Base-by-base conservation (phyloP, 2,888 invertebrate species). In the Linnaemya vulpina region DNA sequence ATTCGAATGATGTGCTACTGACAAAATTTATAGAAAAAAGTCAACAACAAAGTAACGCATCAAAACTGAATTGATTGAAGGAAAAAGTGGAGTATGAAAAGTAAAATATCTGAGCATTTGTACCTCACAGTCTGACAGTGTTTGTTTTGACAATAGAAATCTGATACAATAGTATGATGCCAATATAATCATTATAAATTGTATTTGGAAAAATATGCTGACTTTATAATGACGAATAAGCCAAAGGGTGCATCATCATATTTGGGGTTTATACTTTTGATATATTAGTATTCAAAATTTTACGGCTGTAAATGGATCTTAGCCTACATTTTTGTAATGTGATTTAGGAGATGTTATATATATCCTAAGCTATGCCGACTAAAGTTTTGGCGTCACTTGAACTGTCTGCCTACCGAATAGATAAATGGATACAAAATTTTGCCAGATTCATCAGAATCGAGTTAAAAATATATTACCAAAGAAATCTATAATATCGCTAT, bases 1-100 rank as follows among this genome's bases (percentile, higher is more conserved):
- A 88, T 89, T 83, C 88, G 87, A 87, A 84, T 87, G 82, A 81
- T 81, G 63, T 81, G 76, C 70, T 78, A 68, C 70, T 75, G 84
- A 84, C 63, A 84, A 81, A 76, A 83, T 78, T 73, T 82, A 74
- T 70, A 58, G 15, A 76, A 82, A 70, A 35, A 75, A 71, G 68
- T 80, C 40, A 40, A 80, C 51, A 62, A 53, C 62, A 80, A 84
- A 84, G 62, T 86, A 85, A 87, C 86, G 78, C 86, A 78, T 85
- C 87, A 87, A 84, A 87, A 87, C 84, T 80, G 84, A 87, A 88
- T 89, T 88, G 84, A 75, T 82, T 78, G 43, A 53, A 68, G 43
- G 17, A 76, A 65, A 71, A 55, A 63, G 46, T 65, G 7, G 40
- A 63, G 38, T 71, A 53, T 63, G 60, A 49, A 20, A 71, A 38